A percentile compares a stretch with the other conserved stretches of the same genome.
Conservation (phyloP, 2,888 invertebrate species). For the Pheosia gnoma region DNA sequence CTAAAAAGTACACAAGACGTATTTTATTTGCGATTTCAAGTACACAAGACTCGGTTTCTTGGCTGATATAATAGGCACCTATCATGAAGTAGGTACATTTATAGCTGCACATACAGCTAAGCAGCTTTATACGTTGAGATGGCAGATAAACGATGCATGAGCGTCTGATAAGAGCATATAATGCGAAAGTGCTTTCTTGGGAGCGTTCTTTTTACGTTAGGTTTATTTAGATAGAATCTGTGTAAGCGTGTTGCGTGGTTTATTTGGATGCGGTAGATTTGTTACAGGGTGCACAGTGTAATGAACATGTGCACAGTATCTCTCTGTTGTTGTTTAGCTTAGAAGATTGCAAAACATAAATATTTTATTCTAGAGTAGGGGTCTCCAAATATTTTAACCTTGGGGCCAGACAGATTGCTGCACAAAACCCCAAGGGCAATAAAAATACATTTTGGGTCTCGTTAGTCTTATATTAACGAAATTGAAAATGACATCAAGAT, state of each 20-base stretch:
- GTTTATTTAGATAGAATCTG: conserved; percentile 8
- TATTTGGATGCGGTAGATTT: neutral
- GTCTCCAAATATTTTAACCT: too few relatives aligned
- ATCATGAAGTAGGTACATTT: conserved; percentile 8
- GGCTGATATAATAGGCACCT: neutral
- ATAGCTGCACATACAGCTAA: conserved; percentile 12
- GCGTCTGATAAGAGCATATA: conserved; percentile 18
- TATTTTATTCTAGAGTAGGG: too few relatives aligned
- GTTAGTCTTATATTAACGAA: too few relatives aligned
- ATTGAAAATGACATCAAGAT: too few relatives aligned
- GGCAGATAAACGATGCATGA: conserved; percentile 25
- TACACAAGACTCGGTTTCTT: neutral
- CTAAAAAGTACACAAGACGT: neutral
- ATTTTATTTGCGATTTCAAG: too few relatives aligned
- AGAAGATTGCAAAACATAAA: too few relatives aligned
- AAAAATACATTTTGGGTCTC: too few relatives aligned
- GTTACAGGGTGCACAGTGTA: neutral
- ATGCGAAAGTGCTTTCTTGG: conserved; percentile 10
- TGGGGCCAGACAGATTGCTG: too few relatives aligned
- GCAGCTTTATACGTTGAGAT: conserved; percentile 18
- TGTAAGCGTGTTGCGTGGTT: conserved; percentile 1
- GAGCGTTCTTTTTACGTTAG: conserved; percentile 12
- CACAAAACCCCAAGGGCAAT: too few relatives aligned
- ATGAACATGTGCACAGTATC: neutral
- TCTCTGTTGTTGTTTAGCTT: too few relatives aligned